Evolutionary conservation across 2,113 vertebrate genomes (phyloP).

Genomic region (Notiomystis cincta): DNA sequence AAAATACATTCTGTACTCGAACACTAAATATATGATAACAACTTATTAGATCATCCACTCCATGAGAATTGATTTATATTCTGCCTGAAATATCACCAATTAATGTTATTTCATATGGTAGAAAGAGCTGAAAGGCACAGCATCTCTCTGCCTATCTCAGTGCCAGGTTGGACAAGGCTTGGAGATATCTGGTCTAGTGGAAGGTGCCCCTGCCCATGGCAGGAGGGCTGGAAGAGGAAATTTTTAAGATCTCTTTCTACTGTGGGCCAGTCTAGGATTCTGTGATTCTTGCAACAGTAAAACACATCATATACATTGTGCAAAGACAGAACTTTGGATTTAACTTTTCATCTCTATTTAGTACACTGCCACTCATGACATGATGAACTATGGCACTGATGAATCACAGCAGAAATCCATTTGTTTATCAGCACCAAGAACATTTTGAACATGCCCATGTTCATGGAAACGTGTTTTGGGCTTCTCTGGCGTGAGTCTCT

Average conservation of each 20-base stretch:
- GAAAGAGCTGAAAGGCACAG: background rate
- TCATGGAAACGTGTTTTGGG: background rate
- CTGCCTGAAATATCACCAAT: background rate
- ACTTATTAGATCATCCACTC: background rate
- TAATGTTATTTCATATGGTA: background rate
- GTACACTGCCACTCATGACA: background rate
- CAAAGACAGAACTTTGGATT: background rate
- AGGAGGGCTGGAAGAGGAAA: background rate
- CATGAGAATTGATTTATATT: background rate
- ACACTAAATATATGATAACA: background rate
- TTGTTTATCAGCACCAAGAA: background rate
- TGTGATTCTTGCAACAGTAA: background rate
- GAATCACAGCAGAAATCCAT: background rate
- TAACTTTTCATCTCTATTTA: background rate
- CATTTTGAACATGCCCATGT: rapidly evolving
- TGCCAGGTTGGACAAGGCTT: background rate
- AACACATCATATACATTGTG: background rate
- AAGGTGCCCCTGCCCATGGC: background rate
- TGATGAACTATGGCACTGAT: background rate
- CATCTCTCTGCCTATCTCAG: background rate
- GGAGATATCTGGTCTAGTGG: background rate
- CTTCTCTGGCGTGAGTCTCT: background rate
- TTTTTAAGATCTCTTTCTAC: background rate
- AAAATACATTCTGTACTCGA: background rate
- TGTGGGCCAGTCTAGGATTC: background rate